Percentiles rank a stretch among this genome's conserved stretches.
Conservation (phyloP, 2,888 invertebrate species). For the Iselma pallidipennis region DNA sequence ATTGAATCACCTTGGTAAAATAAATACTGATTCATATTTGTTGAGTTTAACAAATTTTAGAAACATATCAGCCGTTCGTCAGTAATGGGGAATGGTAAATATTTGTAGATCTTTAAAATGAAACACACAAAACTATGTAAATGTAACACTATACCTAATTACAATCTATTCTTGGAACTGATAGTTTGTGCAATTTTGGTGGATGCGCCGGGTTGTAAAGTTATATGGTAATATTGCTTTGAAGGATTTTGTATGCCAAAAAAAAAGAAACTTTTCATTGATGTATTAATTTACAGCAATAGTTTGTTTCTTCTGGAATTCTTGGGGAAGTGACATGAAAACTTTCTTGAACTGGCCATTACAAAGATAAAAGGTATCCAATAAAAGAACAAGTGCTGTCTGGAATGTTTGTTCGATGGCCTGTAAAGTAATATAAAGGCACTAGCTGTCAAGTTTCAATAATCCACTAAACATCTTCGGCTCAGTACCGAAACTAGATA, state of each 20-base stretch:
- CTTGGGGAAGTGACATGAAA: slow-evolving; percentile 10
- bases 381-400: slow-evolving; percentile 26
- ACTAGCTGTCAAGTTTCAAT: slow-evolving; percentile 26
- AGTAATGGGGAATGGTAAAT: too few relatives aligned
- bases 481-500: slow-evolving; percentile 18
- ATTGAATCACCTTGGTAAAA: not conserved
- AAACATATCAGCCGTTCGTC: too few relatives aligned
- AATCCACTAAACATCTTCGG: slow-evolving; percentile 14
- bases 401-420: slow-evolving; percentile 28
- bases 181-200: too few relatives aligned
- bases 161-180: too few relatives aligned
- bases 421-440: slow-evolving; percentile 27
- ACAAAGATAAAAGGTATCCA: slow-evolving; percentile 29
- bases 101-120: too few relatives aligned
- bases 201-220: too few relatives aligned
- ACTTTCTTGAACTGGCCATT: slow-evolving; percentile 26
- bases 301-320: slow-evolving; percentile 9
- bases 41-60: not conserved
- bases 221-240: too few relatives aligned
- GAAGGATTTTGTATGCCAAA: too few relatives aligned
- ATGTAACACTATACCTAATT: too few relatives aligned
- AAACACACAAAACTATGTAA: too few relatives aligned
- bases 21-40: not conserved
- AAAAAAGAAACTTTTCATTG: too few relatives aligned
- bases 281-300: slow-evolving; percentile 21